These are phyloP conservation scores for Agrilus planipennis DNA, from an alignment of 1,140 invertebrate species.

Conservation along the genomic window DNA sequence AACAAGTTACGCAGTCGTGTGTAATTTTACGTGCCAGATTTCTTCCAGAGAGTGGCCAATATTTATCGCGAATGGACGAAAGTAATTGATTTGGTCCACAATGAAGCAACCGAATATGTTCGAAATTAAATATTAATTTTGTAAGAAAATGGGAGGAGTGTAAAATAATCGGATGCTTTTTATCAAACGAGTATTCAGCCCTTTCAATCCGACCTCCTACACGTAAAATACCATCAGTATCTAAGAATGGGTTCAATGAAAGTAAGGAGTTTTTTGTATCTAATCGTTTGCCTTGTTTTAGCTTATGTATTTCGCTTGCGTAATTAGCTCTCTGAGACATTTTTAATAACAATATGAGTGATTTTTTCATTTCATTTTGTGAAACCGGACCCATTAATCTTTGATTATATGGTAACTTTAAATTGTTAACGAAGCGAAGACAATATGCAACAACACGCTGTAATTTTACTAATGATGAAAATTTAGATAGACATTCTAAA, in stretches of 20 bases:
- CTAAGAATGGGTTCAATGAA: constrained; percentile 1
- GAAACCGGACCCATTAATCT: not conserved
- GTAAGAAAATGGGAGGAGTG: not conserved
- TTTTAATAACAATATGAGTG: not conserved
- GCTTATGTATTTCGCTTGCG: not conserved
- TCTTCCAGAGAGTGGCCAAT: constrained; percentile 15
- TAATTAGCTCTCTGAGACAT: not conserved
- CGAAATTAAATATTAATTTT: constrained; percentile 11
- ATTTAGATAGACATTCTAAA: not conserved
- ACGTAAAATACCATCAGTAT: not conserved
- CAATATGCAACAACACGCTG: not conserved
- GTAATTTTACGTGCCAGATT: constrained; percentile 7
- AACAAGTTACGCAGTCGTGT: constrained; percentile 4
- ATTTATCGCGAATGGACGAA: not conserved
- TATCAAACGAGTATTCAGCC: not conserved
- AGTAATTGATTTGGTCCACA: constrained; percentile 11
- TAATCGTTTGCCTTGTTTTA: not conserved
- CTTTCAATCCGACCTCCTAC: constrained; percentile 2
- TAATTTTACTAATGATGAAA: not conserved
- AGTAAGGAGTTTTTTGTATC: not conserved
- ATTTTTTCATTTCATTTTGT: not conserved
- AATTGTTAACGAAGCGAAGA: not conserved
- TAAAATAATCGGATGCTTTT: constrained; percentile 7
- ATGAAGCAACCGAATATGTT: constrained; percentile 16
- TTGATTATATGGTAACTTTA: not conserved